A percentile compares a stretch with the other conserved stretches of the same genome.
Evolutionary conservation across 92 coral and sea anemone species (phyloP).

Genomic region (Phenganax stokvisi): DNA sequence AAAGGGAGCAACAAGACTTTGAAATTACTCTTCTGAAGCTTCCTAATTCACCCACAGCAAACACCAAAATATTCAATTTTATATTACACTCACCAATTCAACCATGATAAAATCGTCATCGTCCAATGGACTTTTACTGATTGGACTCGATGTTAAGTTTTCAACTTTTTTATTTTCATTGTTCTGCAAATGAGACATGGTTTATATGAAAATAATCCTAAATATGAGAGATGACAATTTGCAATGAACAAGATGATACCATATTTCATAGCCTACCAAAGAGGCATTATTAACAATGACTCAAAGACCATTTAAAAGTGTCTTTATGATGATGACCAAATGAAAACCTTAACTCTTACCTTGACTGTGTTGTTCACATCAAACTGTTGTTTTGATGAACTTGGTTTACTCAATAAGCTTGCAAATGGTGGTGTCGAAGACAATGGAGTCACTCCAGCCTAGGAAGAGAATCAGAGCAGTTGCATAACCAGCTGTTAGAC

Average conservation of each 20-base stretch:
- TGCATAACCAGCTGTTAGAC: too few species aligned
- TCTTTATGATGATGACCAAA: too few species aligned
- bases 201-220: not conserved
- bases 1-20: not conserved
- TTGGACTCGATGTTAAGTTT: conserved; percentile 21
- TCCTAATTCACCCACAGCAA: not conserved
- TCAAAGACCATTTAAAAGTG: too few species aligned
- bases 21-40: not conserved
- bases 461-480: too few species aligned
- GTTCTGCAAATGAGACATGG: conserved; percentile 38
- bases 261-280: too few species aligned
- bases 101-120: conserved; percentile 95
- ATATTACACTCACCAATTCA: conserved; percentile 60
- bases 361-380: not conserved
- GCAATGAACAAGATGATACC: too few species aligned
- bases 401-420: conserved; percentile 41
- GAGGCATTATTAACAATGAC: too few species aligned
- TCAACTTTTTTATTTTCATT: conserved; percentile 42
- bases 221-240: too few species aligned
- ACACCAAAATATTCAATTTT: not conserved
- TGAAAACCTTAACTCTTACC: not conserved
- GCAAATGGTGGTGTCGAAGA: conserved; percentile 98
- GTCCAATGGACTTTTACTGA: conserved; percentile 56
- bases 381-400: not conserved
- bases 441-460: conserved; percentile 28